Evolutionary conservation across 2,888 invertebrate genomes (phyloP), one percentile per base, ranked within the genome.

Genomic region (Diabrotica balteata): DNA sequence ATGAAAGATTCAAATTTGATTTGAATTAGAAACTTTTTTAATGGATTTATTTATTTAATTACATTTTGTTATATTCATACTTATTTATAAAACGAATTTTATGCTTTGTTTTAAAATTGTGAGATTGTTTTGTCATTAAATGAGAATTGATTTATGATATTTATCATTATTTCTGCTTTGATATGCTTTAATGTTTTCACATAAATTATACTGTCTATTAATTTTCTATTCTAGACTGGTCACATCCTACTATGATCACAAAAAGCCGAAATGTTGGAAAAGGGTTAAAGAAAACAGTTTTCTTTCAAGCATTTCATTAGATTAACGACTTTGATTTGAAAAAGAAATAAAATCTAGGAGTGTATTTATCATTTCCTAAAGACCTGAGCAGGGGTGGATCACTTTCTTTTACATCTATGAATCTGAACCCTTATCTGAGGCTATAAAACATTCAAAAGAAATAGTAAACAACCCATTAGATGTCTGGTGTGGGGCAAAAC

Each of bases 391-490:
- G 59, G 67, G 67, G 67, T 63, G 60, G 63, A 67, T 67, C 57
- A 58, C 8, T 63, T 67, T 63, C 53, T 59, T 63, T 63, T 52
- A 63, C 67, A 63, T 67, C 67, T 57, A 67, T 53, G 55, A 63
- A 63, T 59, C 67, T 63, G 54, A 55, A 63, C 63, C 66, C 69
- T 69, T 69, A 69, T 69, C 68, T 69, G 7, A n/a, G 46, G 55
- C 67, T 59, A 67, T 67, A 67, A 67, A 67, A 67, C 67, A 63
- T 67, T 67, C 67, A 66, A 63, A 66, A 66, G 63, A 69, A 62
- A 67, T 59, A 69, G 69, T 69, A 69, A 69, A 69, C 69, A 69
- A 66, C 60, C 69, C 69, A 69, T 69, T 69, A 69, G 60, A 53
- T 53, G 59, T 64, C 55, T 62, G 62, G 55, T 54, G 66, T 60